Base-by-base conservation (phyloP, 2,113 vertebrate species). In the Falcunculus frontatus region DNA sequence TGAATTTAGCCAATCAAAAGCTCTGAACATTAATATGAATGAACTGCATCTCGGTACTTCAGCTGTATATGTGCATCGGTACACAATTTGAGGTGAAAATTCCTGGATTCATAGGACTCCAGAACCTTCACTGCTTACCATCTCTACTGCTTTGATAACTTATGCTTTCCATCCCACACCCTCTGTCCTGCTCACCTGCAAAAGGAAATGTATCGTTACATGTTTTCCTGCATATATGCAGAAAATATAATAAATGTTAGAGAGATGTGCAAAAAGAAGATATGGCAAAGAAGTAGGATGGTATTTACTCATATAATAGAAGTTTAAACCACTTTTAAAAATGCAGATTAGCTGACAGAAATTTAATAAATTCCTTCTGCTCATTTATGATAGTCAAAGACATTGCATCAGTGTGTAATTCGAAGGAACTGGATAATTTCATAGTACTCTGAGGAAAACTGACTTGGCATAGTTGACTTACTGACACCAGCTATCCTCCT, bases 331-430 rank as follows among this genome's bases (percentile, higher is more conserved):
- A 60, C 70, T 84, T 91, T 56, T 9, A 5, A 73, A 91, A 80
- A 87, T 87, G 70, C 41, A 88, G 46, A 90, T 88, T 94, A 80
- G 32, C 27, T 72, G 62, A 76, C 16, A 84, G 62, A 89, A 93
- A 88, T 85, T 83, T 80, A 92, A 94, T 91, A 81, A 94, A 88
- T 88, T 81, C 85, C 53, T 96, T 90, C 90, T 95, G 88, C 37
- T 93, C 53, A 83, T 83, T 96, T 50, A 29, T 83, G 90, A 90
- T 90, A 93, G 46, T 85, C 49, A 93, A 83, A 92, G 76, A 62
- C n/a, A 50, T n/a, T 75, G 57, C 37, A 69, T 88, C 37, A 69
- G 21, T 26, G 10, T 53, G 9, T 35, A 62, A 85, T 76, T 96
- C 82, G 84, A 85, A 87, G 16, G 74, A 95, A 56, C 29, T 49